Evolutionary conservation across 2,888 invertebrate species (phyloP), one percentile per base, ranked within the genome.

Genomic region (Strigamia maritima): DNA sequence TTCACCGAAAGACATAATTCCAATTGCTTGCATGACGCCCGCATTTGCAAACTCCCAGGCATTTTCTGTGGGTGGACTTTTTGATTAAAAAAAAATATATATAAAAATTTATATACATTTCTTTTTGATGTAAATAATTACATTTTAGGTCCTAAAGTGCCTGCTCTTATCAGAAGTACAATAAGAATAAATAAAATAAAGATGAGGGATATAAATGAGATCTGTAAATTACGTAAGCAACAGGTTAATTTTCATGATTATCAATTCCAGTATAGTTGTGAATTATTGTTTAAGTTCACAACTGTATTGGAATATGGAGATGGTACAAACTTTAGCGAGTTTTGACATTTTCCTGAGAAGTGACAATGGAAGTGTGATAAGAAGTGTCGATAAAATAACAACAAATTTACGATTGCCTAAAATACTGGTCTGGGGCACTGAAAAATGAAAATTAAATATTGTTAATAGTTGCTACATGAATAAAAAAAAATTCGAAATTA

Each of bases 1-100:
- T 54, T 89, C 87, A 92, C 92, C 93, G 86, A 94, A 94, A 16
- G 93, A 92, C 91, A 94, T 93, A 81, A 94, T 93, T 81, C 93
- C 94, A 65, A 93, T 91, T 31, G 94, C 91, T 81, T 93, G 92
- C 81, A 93, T 89, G 70, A 93, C 89, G 83, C 92, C 91, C 81
- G 89, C 88, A 85, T 93, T 91, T 49, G 91, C 91, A 86, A 93
- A 92, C 82, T 88, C 87, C 91, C 92, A 93, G 0, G 91, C 90
- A 82, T 91, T 90, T 26, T 87, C 85, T 81, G 90, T 90, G 76
- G 87, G 86, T 77, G 91, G 90, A 79, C 92, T 92, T 83, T 28
- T 19, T 19, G 4, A 65, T 16, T 78, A 22, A 10, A 70, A 76
- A 60, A 10, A 44, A 78, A 14, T 28, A 76, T 78, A 70, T 40